Conservation (phyloP, 30 jellyfish, hydroid and myxozoan genomes). For the Morbakka virulenta region DNA sequence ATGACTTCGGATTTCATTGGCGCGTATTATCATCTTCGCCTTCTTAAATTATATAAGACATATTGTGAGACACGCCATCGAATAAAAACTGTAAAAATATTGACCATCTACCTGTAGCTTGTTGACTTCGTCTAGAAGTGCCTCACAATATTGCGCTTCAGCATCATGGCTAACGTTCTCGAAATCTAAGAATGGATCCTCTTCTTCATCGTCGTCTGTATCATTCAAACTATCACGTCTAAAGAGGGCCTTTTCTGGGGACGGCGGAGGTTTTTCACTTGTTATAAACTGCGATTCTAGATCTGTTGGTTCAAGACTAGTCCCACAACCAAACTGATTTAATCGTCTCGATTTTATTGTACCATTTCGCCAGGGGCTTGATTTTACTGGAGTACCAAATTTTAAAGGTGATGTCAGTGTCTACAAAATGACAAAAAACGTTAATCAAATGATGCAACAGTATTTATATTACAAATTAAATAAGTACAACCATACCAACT, state of each 20-base stretch:
- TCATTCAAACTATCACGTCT: slow-evolving; percentile 80
- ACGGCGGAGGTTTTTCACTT: background rate
- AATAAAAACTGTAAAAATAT: too few species aligned
- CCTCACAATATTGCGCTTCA: slow-evolving; percentile 71
- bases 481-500: too few species aligned
- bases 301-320: background rate
- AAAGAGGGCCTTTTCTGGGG: slow-evolving; percentile 29
- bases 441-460: too few species aligned
- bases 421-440: slow-evolving; percentile 22
- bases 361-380: slow-evolving; percentile 14
- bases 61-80: too few species aligned
- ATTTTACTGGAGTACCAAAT: slow-evolving; percentile 69
- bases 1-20: too few species aligned
- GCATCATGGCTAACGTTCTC: slow-evolving; percentile 65
- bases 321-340: background rate
- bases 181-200: slow-evolving; percentile 74
- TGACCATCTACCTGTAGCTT: slow-evolving; percentile 71
- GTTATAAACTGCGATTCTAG: slow-evolving; percentile 29
- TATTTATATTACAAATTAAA: too few species aligned
- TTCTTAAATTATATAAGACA: too few species aligned
- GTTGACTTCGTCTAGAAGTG: slow-evolving; percentile 75
- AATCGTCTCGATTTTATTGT: slow-evolving; percentile 2
- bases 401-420: slow-evolving; percentile 83
- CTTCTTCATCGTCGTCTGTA: slow-evolving; percentile 80
- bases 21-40: too few species aligned